phyloP scores from a whole-genome alignment of 2,113 vertebrate species.

The cattle (Bos taurus) region DNA sequence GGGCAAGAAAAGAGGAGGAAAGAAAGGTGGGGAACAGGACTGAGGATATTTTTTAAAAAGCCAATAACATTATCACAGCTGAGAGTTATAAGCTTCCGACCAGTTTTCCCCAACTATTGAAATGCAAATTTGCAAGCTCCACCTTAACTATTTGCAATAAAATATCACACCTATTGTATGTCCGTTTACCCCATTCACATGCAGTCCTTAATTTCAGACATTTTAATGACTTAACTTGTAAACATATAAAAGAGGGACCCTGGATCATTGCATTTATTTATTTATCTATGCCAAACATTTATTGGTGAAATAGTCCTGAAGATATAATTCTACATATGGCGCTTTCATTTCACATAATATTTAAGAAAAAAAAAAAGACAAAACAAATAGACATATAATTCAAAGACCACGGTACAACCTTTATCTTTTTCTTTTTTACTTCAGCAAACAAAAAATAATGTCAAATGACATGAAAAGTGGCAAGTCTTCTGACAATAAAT shows the following conservation, averaged over 20 bases:
- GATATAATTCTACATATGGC: conserved; percentile 89
- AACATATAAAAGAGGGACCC: conserved; percentile 79
- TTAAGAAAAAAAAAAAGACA: conserved; percentile 81
- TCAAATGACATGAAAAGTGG: conserved; percentile 95
- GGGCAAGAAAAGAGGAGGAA: neutral
- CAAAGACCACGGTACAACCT: conserved; percentile 87
- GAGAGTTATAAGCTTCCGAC: conserved; percentile 73
- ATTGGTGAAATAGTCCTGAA: conserved; percentile 90
- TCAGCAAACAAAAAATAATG: conserved; percentile 90
- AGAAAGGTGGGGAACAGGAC: neutral
- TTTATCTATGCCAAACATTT: conserved; percentile 85
- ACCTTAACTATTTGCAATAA: conserved; percentile 76
- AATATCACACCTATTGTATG: conserved; percentile 71
- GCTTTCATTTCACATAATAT: conserved; percentile 88
- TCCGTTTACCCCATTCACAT: conserved; percentile 66
- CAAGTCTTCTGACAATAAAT: conserved; percentile 98
- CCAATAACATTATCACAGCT: conserved; percentile 59
- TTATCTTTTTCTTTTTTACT: conserved; percentile 89
- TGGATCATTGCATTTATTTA: conserved; percentile 76
- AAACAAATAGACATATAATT: conserved; percentile 88
- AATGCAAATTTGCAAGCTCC: conserved; percentile 75
- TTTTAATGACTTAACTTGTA: conserved; percentile 76
- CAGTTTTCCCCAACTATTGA: conserved; percentile 73
- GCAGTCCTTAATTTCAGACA: conserved; percentile 78
- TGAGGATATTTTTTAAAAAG: conserved; percentile 28